Conservation (phyloP, 2,888 invertebrate species). For the Actias luna region DNA sequence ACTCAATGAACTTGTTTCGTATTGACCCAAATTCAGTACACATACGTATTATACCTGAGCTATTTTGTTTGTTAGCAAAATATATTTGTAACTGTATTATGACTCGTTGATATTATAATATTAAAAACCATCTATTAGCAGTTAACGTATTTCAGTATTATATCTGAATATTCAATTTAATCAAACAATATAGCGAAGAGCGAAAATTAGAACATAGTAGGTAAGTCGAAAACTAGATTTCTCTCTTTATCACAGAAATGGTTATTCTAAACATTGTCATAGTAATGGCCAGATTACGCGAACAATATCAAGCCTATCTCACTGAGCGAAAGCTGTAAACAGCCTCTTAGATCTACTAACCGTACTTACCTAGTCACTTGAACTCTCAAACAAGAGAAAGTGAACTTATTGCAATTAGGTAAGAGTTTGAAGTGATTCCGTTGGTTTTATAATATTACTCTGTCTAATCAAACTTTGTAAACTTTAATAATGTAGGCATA, state of each 20-base stretch:
- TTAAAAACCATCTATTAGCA: not conserved
- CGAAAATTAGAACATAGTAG: conserved; percentile 1
- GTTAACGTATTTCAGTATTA: not conserved
- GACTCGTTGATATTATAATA: not conserved
- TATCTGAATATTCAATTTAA: not conserved
- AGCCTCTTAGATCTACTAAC: not conserved
- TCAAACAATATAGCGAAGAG: not conserved
- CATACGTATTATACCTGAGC: not conserved
- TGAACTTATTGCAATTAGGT: not conserved
- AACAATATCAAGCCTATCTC: conserved; percentile 11
- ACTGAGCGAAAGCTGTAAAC: not conserved
- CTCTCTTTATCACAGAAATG: conserved; percentile 31
- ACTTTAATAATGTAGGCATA: too few species aligned
- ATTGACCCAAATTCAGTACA: not conserved
- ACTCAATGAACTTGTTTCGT: not conserved
- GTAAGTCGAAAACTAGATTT: conserved; percentile 22
- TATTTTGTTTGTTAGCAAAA: not conserved
- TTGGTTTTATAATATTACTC: not conserved
- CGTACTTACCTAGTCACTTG: not conserved
- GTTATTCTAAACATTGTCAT: conserved; percentile 33
- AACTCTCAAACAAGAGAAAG: not conserved
- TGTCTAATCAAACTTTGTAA: too few species aligned
- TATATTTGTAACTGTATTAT: not conserved
- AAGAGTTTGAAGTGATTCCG: not conserved
- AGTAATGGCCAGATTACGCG: conserved; percentile 29